Conservation (phyloP, 1,140 invertebrate genomes). For the Drosophila funebris region DNA sequence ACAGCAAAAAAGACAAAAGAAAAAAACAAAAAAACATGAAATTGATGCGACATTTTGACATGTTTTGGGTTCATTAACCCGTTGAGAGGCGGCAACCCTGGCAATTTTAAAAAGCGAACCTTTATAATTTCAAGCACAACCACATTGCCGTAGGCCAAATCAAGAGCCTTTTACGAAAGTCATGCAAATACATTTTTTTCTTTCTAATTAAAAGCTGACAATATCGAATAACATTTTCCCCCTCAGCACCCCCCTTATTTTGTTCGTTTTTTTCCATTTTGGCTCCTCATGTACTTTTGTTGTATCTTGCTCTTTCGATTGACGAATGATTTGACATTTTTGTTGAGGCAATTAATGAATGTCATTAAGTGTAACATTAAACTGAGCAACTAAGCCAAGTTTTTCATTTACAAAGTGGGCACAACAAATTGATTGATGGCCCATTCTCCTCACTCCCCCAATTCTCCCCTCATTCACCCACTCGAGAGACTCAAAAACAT, state of each 20-base stretch:
- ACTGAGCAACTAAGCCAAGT: conserved; percentile 50
- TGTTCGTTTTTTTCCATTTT: neutral
- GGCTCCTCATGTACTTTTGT: neutral
- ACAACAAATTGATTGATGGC: conserved; percentile 57
- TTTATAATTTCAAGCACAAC: conserved; percentile 41
- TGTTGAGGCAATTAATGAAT: conserved; percentile 52
- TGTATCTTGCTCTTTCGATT: conserved; percentile 33
- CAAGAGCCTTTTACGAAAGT: conserved; percentile 42
- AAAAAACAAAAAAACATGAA: neutral
- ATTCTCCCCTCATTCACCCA: neutral
- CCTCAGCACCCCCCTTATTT: neutral
- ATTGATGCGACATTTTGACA: conserved; percentile 40
- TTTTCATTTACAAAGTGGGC: conserved; percentile 60
- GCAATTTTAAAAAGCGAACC: conserved; percentile 15
- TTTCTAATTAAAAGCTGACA: conserved; percentile 61
- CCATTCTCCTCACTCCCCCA: neutral
- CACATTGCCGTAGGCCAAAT: conserved; percentile 26
- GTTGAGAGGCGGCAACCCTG: neutral
- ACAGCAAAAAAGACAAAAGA: conserved; percentile 4
- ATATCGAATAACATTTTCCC: conserved; percentile 42
- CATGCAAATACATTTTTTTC: conserved; percentile 62
- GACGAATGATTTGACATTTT: conserved; percentile 59
- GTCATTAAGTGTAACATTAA: conserved; percentile 57
- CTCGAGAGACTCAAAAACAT: neutral
- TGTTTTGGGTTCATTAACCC: conserved; percentile 53